Base-by-base conservation (phyloP, 1,140 invertebrate genomes). In the Wasmannia auropunctata region DNA sequence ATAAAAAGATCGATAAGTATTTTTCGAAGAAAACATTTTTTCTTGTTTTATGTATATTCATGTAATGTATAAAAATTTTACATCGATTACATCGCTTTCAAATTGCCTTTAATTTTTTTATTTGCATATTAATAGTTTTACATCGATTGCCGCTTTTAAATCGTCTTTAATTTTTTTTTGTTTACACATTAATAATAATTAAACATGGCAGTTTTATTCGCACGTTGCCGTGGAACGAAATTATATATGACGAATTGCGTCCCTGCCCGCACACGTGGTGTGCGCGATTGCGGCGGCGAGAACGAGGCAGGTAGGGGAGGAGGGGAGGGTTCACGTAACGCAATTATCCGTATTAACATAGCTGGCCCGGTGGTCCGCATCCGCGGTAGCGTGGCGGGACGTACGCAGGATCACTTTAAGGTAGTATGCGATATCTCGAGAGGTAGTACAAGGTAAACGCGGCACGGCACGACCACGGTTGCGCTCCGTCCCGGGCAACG, bases 281-380 rank as follows among this genome's bases (percentile, higher is more conserved):
- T 43, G 11, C 51, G 16, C 34, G 51, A 81, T 70, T 40, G 79
- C 79, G 67, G 28, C 6, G n/a, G 22, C 31, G 19, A n/a, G n/a
- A 51, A 37, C n/a, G 46, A 8, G 40, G n/a, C 22, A 49, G 37
- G 25, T n/a, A 54, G 65, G 16, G 25, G 49, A 56, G 40, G 19
- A 56, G 67, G 85, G 67, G 34, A 49, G 60, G 75, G 74, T 86
- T 88, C 85, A 72, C 86, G 80, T 89, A 90, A 90, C 86, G 87
- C 89, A 91, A 91, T 91, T 91, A 91, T 91, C 87, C 83, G 85
- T 90, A 91, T 91, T 91, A 91, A 91, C 89, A 91, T 91, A 88
- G 87, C 88, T n/a, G 76, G 58, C 87, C 75, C 63, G 90, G 90
- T 91, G 88, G 90, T 90, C 89, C 81, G 37, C 79, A 56, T 81